These are phyloP conservation scores for Sylvia atricapilla DNA, from an alignment of 2,113 vertebrate genomes.

Conservation along the genomic window DNA sequence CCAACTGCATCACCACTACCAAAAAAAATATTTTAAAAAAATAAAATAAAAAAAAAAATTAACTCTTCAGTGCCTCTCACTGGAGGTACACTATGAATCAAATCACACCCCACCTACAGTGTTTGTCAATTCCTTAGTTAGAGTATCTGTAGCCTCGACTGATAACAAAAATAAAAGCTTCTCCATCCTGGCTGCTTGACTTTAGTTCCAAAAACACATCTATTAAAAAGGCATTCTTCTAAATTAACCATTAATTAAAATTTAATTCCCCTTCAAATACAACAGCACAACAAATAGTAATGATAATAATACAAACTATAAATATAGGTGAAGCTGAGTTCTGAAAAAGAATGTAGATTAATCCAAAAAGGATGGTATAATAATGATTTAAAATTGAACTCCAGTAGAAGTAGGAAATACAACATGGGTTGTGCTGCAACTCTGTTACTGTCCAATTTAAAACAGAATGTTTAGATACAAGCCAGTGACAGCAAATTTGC, in stretches of 20 bases:
- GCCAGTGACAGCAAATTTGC: conserved; percentile 1
- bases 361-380: neutral
- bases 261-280: conserved; percentile 1
- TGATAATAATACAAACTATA: neutral
- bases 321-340: neutral
- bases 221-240: conserved; percentile 18
- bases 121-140: conserved; percentile 28
- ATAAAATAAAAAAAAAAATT: neutral
- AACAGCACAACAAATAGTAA: neutral
- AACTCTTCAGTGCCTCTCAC: conserved; percentile 36
- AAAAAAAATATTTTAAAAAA: neutral
- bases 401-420: neutral
- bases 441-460: conserved; percentile 1
- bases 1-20: conserved; percentile 63
- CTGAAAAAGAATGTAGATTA: neutral
- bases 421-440: neutral
- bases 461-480: conserved; percentile 27
- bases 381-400: neutral
- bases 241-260: conserved; percentile 58
- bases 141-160: neutral
- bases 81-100: conserved; percentile 12
- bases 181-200: neutral
- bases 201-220: neutral
- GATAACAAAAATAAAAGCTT: neutral
- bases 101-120: neutral